Conservation (phyloP, 2,888 invertebrate species). For the Anthophora plumipes region DNA sequence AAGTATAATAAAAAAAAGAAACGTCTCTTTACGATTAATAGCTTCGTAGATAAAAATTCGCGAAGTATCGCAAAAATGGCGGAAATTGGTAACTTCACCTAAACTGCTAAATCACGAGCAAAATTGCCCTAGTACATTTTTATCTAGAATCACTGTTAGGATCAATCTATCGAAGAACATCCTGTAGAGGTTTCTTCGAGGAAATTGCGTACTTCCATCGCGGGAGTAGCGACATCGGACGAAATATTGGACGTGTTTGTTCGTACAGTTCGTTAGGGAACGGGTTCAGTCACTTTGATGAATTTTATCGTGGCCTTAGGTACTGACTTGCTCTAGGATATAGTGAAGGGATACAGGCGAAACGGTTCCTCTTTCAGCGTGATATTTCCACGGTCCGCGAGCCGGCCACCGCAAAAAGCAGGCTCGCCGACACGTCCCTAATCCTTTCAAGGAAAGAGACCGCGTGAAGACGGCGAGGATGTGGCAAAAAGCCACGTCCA, state of each 20-base stretch:
- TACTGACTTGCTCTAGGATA: background rate
- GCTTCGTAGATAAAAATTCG: too few relatives aligned
- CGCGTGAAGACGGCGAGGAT: constrained; percentile 25
- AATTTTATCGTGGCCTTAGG: constrained; percentile 9
- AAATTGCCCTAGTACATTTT: too few relatives aligned
- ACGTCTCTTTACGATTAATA: too few relatives aligned
- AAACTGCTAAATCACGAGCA: too few relatives aligned
- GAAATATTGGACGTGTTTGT: constrained; percentile 10
- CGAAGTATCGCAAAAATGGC: too few relatives aligned
- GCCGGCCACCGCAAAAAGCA: constrained; percentile 22
- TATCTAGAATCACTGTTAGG: too few relatives aligned
- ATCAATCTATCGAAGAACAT: background rate
- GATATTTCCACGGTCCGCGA: constrained; percentile 31
- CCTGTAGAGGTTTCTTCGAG: background rate
- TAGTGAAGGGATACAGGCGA: constrained; percentile 9
- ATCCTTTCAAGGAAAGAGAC: constrained; percentile 52
- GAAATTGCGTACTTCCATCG: too few relatives aligned
- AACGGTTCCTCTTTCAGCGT: constrained; percentile 32
- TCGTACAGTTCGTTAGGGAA: constrained; percentile 13
- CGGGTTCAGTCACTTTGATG: constrained; percentile 12
- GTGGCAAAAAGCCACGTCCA: constrained; percentile 51
- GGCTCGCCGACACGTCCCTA: constrained; percentile 46
- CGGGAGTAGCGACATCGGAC: background rate
- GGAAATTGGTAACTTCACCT: too few relatives aligned
- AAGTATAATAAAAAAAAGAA: too few relatives aligned